Percentiles rank a stretch among this genome's conserved stretches.
Evolutionary conservation across 2,888 invertebrate genomes (phyloP).

Genomic region (Panzeria rudis): DNA sequence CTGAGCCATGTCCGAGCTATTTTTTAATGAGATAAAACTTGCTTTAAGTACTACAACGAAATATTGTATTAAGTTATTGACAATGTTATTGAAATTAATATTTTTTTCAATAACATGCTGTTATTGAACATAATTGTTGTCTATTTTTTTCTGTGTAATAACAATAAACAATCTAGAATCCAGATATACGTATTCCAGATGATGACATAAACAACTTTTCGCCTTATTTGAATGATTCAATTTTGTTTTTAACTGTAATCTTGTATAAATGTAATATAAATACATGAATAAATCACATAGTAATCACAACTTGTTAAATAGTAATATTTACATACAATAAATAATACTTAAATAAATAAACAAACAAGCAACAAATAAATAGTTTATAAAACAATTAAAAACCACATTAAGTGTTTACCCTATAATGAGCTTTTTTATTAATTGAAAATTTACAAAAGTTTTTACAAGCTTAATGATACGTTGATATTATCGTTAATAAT

Average conservation of each 20-base stretch:
- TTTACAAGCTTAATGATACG: not conserved
- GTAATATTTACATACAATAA: conserved; percentile 38
- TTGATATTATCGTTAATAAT: too few relatives aligned
- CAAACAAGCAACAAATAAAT: conserved; percentile 23
- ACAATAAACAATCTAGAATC: too few relatives aligned
- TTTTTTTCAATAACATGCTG: too few relatives aligned
- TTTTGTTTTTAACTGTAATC: not conserved
- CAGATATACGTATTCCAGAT: too few relatives aligned
- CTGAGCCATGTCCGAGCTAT: too few relatives aligned
- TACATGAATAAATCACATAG: conserved; percentile 25
- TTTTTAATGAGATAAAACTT: too few relatives aligned
- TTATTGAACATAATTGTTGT: too few relatives aligned
- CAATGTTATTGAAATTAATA: too few relatives aligned
- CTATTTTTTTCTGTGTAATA: too few relatives aligned
- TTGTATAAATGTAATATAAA: not conserved
- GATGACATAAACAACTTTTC: not conserved
- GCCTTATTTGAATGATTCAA: not conserved
- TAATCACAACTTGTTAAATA: conserved; percentile 23
- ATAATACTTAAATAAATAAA: conserved; percentile 16
- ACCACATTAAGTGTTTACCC: not conserved
- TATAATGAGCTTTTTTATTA: not conserved
- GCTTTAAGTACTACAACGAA: too few relatives aligned
- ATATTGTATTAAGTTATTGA: too few relatives aligned
- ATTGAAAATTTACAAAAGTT: not conserved
- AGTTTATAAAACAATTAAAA: conserved; percentile 44